Evolutionary conservation across 2,888 invertebrate genomes (phyloP), one percentile per base, ranked within the genome.

Genomic region (Lissocephala sabroskyi): DNA sequence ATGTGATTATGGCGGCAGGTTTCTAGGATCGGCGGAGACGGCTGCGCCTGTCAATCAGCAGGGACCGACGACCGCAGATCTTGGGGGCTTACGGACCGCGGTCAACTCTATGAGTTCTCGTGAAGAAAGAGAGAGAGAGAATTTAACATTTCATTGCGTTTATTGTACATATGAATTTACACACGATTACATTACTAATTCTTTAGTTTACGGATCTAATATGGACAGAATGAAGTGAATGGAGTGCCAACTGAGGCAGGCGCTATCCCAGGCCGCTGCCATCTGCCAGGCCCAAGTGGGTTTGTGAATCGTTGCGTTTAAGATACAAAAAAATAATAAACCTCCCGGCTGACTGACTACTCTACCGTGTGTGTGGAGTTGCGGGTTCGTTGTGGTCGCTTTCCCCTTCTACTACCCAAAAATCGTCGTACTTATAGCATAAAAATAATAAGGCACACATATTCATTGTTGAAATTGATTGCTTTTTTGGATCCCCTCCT

Each of bases 381-480:
- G n/a, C n/a, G n/a, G n/a, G n/a, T n/a, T n/a, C n/a, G n/a, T n/a
- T n/a, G n/a, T n/a, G n/a, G n/a, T n/a, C n/a, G n/a, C n/a, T n/a
- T n/a, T n/a, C n/a, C n/a, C n/a, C n/a, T n/a, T n/a, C n/a, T n/a
- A n/a, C n/a, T n/a, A n/a, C n/a, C n/a, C n/a, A n/a, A n/a, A n/a
- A 52, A 58, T 40, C 50, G 52, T 61, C 60, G 57, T 65, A 58
- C 63, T 77, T 78, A 63, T 40, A 73, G 68, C 75, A 79, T 80
- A 82, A 82, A 81, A 82, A 74, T 82, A 82, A 77, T 82, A 82
- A 82, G 82, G 82, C 82, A 82, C 82, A 80, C 75, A 76, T 77
- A 74, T 76, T 79, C 77, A 70, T 79, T 79, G 63, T 71, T 56
- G 30, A 49, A 54, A 11, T 39, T 23, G 32, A 16, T 29, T 11